Percentiles rank a stretch among this genome's conserved stretches.
phyloP scores from a whole-genome alignment of 2,797 vertebrate genomes.

The Natrix natrix region DNA sequence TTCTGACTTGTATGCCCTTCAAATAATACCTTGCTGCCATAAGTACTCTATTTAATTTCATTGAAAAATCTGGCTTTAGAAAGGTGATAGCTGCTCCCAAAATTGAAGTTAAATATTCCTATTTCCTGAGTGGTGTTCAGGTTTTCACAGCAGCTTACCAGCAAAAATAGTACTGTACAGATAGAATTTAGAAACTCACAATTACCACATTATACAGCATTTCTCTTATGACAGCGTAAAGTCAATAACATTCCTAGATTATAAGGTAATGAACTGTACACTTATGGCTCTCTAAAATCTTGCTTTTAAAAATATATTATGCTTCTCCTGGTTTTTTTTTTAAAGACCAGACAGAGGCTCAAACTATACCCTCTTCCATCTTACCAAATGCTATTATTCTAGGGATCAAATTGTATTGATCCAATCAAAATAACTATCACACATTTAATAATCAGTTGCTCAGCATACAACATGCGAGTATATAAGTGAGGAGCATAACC shows the following conservation, averaged over 20 bases:
- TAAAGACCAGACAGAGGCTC: not conserved
- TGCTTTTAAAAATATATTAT: not conserved
- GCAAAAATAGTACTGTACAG: not conserved
- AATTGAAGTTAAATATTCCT: not conserved
- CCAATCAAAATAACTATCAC: not conserved
- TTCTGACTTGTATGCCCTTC: not conserved
- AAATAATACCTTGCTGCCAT: not conserved
- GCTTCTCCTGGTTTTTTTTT: slow-evolving; percentile 2
- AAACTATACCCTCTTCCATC: not conserved
- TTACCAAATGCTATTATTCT: not conserved
- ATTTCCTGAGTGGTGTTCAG: not conserved
- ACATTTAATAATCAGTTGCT: not conserved
- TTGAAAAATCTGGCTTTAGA: not conserved
- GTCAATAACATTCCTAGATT: not conserved
- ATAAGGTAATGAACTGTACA: not conserved
- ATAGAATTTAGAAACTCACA: not conserved
- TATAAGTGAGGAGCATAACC: not conserved
- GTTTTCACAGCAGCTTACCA: not conserved
- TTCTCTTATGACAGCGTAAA: not conserved
- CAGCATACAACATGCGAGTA: not conserved
- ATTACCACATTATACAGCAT: not conserved
- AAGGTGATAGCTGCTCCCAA: not conserved
- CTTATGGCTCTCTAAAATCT: not conserved
- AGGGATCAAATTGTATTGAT: not conserved
- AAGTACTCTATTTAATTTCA: not conserved